A percentile compares a stretch with the other conserved stretches of the same genome.
These are phyloP conservation scores for Tribolium freemani DNA, from an alignment of 2,888 invertebrate species.

Conservation along the genomic window DNA sequence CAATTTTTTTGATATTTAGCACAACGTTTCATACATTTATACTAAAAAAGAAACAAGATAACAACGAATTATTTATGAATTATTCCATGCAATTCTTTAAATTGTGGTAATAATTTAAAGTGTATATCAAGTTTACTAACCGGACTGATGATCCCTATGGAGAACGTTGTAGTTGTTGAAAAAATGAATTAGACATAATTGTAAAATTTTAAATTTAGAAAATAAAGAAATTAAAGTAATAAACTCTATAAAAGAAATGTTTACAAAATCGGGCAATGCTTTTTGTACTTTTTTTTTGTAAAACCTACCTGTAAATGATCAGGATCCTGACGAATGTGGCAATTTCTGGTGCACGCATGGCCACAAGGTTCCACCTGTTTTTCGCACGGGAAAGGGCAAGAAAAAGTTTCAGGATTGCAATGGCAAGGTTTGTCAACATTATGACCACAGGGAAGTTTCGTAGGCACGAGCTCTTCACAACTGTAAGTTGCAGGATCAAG, in stretches of 20 bases:
- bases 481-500: slow-evolving; percentile 64
- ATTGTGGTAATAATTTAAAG: too few species aligned
- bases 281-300: not conserved
- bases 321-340: slow-evolving; percentile 74
- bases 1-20: slow-evolving; percentile 69
- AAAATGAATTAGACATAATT: too few species aligned
- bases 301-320: slow-evolving; percentile 70
- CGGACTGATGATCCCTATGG: too few species aligned
- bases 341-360: slow-evolving; percentile 72
- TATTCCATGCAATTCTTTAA: too few species aligned
- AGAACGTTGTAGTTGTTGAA: too few species aligned
- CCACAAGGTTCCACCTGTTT: slow-evolving; percentile 71
- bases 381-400: slow-evolving; percentile 70
- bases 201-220: too few species aligned
- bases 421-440: slow-evolving; percentile 69
- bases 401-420: slow-evolving; percentile 59
- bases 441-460: slow-evolving; percentile 61
- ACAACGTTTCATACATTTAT: slow-evolving; percentile 69
- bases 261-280: too few species aligned
- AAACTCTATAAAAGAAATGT: too few species aligned
- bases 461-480: slow-evolving; percentile 55
- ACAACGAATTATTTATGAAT: too few species aligned
- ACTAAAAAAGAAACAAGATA: too few species aligned
- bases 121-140: too few species aligned
- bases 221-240: too few species aligned